Evolutionary conservation across 2,888 invertebrate species (phyloP).

Genomic region (Trissolcus brochymenae): DNA sequence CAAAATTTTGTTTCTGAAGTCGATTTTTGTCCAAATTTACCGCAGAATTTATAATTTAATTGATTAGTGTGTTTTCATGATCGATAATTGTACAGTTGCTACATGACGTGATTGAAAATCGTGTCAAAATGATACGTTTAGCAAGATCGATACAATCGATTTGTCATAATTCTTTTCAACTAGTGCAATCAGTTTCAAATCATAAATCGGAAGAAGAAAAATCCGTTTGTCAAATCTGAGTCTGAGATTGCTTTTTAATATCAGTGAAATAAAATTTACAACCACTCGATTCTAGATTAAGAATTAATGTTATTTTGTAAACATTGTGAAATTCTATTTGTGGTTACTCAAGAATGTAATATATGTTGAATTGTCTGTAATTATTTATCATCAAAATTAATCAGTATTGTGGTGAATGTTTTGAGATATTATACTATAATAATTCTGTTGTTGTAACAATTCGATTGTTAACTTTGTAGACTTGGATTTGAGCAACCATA

Average conservation of each 20-base stretch:
- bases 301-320: conserved; percentile 1
- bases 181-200: not conserved
- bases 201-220: not conserved
- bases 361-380: conserved; percentile 2
- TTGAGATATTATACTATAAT: conserved; percentile 1
- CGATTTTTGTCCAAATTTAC: not conserved
- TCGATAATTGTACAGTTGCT: not conserved
- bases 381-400: conserved; percentile 6
- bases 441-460: not conserved
- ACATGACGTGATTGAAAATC: conserved; percentile 20
- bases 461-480: not conserved
- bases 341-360: not conserved
- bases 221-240: conserved; percentile 1
- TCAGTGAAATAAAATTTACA: not conserved
- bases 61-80: not conserved
- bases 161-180: not conserved
- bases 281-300: not conserved
- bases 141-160: conserved; percentile 20
- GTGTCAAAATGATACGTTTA: conserved; percentile 6
- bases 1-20: not conserved
- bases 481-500: conserved; percentile 26
- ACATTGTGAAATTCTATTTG: conserved; percentile 1
- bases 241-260: conserved; percentile 1
- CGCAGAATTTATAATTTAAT: not conserved
- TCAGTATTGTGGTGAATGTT: not conserved